Evolutionary conservation across 2,113 vertebrate species (phyloP), one percentile per base, ranked within the genome.

Genomic region (Cephalopterus ornatus): DNA sequence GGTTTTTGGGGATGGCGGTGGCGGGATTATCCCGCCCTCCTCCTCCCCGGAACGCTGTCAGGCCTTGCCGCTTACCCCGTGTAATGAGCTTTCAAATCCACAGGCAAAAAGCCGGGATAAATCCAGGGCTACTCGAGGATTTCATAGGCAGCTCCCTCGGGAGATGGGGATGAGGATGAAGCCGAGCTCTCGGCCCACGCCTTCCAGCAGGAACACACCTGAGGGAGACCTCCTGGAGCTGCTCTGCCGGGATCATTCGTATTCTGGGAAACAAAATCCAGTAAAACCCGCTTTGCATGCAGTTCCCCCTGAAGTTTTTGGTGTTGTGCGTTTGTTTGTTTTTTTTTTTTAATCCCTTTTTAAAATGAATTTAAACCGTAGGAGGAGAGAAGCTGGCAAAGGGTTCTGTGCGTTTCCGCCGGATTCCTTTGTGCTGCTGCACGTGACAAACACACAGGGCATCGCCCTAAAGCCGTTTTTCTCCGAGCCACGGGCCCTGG

Each of bases 181-280:
- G 63, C 66, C 0, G 3, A 19, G 46, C 3, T 11, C 49, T 26
- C 37, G 14, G 26, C 74, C 42, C 12, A 0, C 49, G 2, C n/a
- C 2, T 0, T 56, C 63, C 17, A 0, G 15, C n/a, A 27, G 44
- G 23, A 41, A 3, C 35, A 3, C n/a, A 42, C 85, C 73, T 33
- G 11, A 18, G 63, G 41, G 35, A 49, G 41, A n/a, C 24, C 67
- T 59, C 39, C 39, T 20, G 56, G 78, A 46, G 78, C 83, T 49
- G 30, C 42, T 68, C 86, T 14, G 32, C 66, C 8, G 0, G 3
- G 2, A 52, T 42, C 73, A 3, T 9, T 52, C 53, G 7, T 11
- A 14, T n/a, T 1, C 83, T 42, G 68, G 68, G 79, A 67, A 58
- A 42, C 6, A n/a, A n/a, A n/a, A 84, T 6, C 82, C 73, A 56